Percentiles rank a stretch among this genome's conserved stretches.
These are phyloP conservation scores for Capricornis sumatraensis DNA, from an alignment of 2,113 vertebrate species.

Conservation along the genomic window DNA sequence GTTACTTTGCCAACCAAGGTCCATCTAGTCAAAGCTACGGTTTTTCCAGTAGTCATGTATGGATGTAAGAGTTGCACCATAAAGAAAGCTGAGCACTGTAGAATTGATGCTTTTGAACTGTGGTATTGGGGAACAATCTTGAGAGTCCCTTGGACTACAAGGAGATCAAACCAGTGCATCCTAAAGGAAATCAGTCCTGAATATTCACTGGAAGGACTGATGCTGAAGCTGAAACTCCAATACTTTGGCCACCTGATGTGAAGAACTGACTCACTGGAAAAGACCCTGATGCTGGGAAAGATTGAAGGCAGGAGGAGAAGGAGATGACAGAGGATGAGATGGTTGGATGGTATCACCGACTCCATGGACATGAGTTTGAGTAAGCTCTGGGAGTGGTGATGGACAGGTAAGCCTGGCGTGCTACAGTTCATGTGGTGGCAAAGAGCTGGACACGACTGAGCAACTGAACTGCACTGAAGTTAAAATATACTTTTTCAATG, in stretches of 20 bases:
- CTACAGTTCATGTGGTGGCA: neutral
- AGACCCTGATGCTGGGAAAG: neutral
- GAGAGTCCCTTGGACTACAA: neutral
- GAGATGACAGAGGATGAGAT: neutral
- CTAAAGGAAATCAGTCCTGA: neutral
- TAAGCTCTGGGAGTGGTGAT: neutral
- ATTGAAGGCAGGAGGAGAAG: neutral
- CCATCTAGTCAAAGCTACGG: fast-evolving
- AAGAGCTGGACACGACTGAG: neutral
- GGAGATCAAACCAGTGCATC: neutral
- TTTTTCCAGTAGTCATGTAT: neutral
- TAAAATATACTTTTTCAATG: neutral
- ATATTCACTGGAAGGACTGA: neutral
- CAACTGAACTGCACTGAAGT: neutral
- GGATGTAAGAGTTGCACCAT: neutral
- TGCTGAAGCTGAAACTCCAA: neutral
- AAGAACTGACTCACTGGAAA: neutral
- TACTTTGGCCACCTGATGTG: neutral
- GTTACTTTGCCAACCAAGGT: neutral
- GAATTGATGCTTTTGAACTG: neutral
- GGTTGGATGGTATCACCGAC: neutral
- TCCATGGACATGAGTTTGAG: neutral
- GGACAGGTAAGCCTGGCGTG: neutral
- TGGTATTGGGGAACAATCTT: neutral
- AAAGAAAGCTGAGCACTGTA: neutral